Evolutionary conservation across 35 echinoderm and acorn worm species (phyloP).

Genomic region (Apostichopus parvimensis): DNA sequence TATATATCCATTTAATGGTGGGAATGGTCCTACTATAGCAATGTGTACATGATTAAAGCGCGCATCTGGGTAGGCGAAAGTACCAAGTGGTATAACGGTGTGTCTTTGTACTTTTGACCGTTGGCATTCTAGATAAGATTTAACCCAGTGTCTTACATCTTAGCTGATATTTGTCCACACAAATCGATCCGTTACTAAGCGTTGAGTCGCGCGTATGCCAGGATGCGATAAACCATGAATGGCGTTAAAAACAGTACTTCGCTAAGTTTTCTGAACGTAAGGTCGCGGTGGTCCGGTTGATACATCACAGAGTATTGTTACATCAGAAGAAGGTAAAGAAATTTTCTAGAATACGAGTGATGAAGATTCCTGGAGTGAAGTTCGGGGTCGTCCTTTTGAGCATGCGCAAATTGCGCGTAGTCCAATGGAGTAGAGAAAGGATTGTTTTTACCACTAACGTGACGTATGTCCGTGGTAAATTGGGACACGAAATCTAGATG

Average conservation of each 20-base stretch:
- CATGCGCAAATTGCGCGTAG: too few species aligned
- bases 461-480: neutral
- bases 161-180: neutral
- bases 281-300: neutral
- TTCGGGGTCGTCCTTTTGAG: neutral
- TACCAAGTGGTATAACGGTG: neutral
- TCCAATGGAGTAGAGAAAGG: too few species aligned
- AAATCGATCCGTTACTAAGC: neutral
- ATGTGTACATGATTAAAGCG: neutral
- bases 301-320: neutral
- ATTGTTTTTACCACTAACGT: too few species aligned
- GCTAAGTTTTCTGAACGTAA: neutral
- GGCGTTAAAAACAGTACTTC: constrained; percentile 2
- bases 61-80: neutral
- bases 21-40: neutral
- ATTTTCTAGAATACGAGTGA: neutral
- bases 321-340: neutral
- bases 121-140: neutral
- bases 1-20: too few species aligned
- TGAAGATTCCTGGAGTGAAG: neutral
- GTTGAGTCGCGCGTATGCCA: neutral
- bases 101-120: neutral
- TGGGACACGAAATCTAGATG: constrained; percentile 54
- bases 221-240: constrained; percentile 21
- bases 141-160: neutral